phyloP scores from a whole-genome alignment of 2,888 invertebrate genomes.

The Pinctada fucata region DNA sequence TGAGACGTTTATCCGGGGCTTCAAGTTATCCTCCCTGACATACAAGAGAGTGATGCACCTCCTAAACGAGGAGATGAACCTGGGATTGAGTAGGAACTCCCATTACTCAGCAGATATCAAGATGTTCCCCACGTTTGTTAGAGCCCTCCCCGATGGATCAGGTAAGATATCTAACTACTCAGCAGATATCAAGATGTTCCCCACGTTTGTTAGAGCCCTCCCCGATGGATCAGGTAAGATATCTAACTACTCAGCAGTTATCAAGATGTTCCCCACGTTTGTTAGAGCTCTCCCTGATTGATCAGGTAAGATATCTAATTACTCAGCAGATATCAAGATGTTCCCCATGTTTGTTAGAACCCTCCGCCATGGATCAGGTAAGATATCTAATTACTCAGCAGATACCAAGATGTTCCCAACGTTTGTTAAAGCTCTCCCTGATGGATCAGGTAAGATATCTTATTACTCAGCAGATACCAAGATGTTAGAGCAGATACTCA shows the following conservation, averaged over 20 bases:
- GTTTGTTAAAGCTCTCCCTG: conserved; percentile 95
- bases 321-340: too few species aligned
- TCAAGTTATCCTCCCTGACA: conserved; percentile 88
- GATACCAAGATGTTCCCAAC: conserved; percentile 97
- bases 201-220: conserved; percentile 95
- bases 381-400: conserved; percentile 75
- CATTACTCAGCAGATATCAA: conserved; percentile 90
- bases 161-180: conserved; percentile 78
- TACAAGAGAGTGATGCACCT: conserved; percentile 86
- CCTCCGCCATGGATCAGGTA: too few species aligned
- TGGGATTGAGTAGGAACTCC: conserved; percentile 87
- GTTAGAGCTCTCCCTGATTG: conserved; percentile 97
- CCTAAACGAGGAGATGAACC: conserved; percentile 87
- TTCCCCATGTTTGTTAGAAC: too few species aligned
- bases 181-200: conserved; percentile 94
- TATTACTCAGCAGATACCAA: conserved; percentile 90
- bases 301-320: conserved; percentile 79
- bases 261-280: conserved; percentile 97
- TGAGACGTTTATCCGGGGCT: conserved; percentile 89
- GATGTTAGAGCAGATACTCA: conserved; percentile 81
- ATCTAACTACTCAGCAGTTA: conserved; percentile 86
- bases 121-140: conserved; percentile 97
- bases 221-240: conserved; percentile 93
- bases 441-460: conserved; percentile 88
- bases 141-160: conserved; percentile 95